These are phyloP conservation scores for Leptothorax acervorum DNA, from an alignment of 2,888 invertebrate genomes.

Conservation along the genomic window DNA sequence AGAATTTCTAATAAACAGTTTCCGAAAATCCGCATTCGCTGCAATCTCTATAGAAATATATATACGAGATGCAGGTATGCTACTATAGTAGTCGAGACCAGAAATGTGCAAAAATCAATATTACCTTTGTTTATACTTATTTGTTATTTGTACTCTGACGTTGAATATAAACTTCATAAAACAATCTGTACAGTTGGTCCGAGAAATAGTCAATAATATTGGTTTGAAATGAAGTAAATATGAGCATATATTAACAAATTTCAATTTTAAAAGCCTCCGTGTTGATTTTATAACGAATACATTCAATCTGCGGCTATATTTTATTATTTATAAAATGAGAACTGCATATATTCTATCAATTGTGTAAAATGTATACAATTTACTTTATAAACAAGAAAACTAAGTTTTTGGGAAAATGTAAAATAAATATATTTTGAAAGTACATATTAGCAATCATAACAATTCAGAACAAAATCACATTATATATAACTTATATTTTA, in stretches of 20 bases:
- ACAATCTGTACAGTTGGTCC: background rate
- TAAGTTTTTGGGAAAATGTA: background rate
- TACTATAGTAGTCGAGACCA: background rate
- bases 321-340: conserved; percentile 30
- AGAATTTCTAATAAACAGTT: background rate
- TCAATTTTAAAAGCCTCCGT: background rate
- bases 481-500: background rate
- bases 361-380: conserved; percentile 8
- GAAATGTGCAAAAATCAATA: background rate
- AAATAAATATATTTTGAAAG: conserved; percentile 11
- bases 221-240: background rate
- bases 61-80: background rate
- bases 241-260: conserved; percentile 14
- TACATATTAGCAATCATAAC: background rate
- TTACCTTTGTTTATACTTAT: background rate
- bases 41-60: background rate
- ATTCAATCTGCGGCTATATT: background rate
- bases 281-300: conserved; percentile 4
- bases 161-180: background rate
- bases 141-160: background rate
- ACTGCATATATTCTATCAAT: background rate
- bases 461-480: background rate
- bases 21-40: background rate
- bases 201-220: background rate
- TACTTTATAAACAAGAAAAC: background rate